A percentile compares a stretch with the other conserved stretches of the same genome.
Evolutionary conservation across 2,113 vertebrate species (phyloP).

Genomic region (Bos javanicus): DNA sequence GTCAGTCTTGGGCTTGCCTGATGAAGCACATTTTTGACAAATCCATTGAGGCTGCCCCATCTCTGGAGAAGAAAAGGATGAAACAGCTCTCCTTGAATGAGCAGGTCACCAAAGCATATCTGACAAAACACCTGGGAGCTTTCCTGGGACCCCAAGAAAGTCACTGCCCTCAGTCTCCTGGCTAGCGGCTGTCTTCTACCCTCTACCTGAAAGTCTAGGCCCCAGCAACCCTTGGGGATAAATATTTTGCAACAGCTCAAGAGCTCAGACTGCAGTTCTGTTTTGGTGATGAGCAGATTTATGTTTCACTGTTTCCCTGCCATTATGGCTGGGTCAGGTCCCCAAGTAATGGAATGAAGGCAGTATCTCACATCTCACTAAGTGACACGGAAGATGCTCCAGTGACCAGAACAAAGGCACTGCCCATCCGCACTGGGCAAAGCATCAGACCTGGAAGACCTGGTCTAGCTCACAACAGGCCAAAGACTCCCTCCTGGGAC

Average conservation of each 20-base stretch:
- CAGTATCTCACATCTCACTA: background rate
- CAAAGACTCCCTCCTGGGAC: background rate
- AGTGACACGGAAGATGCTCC: background rate
- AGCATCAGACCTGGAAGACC: background rate
- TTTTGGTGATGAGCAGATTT: conserved; percentile 46
- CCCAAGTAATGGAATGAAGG: conserved; percentile 22
- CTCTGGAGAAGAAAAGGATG: background rate
- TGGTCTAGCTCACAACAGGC: background rate
- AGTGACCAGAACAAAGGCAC: background rate
- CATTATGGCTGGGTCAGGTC: conserved; percentile 34
- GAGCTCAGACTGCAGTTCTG: background rate
- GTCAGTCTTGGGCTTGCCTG: background rate
- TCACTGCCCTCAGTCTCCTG: background rate
- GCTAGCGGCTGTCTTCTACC: background rate
- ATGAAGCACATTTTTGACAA: background rate
- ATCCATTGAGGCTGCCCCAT: background rate
- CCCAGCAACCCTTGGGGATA: background rate
- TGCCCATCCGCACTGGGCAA: background rate
- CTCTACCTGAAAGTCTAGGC: background rate
- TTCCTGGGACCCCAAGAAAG: background rate
- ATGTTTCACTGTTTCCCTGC: background rate
- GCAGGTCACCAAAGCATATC: background rate
- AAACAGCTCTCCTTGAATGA: background rate
- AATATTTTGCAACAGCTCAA: background rate
- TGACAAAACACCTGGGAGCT: background rate